Base-by-base conservation (phyloP, 1,140 invertebrate species). In the Oncopodura yosiiana region DNA sequence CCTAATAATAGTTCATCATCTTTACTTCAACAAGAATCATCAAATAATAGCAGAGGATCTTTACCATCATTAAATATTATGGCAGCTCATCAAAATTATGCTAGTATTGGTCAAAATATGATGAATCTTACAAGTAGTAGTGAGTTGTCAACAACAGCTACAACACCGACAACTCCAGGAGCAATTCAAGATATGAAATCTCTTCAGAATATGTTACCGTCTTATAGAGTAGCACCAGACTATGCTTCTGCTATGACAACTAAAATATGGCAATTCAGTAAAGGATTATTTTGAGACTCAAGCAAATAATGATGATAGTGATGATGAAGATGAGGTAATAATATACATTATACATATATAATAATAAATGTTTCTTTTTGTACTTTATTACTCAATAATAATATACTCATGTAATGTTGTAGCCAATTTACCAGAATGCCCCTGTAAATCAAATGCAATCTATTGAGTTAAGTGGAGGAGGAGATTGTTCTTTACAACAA, bases 161-260 rank as follows among this genome's bases (percentile, higher is more conserved):
- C 3, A 9, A 3, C 41, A 43, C 16, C 32, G n/a, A 34, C 32
- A 34, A 34, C 32, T 9, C 32, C 32, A 34, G n/a, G 8, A 34
- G n/a, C n/a, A 8, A 9, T 34, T 34, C n/a, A 68, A 14, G 75
- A 78, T 56, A 68, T 75, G 24, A 75, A 76, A 49, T 72, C 71
- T 58, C 66, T 77, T 57, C 75, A 79, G 60, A 82, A 84, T 6
- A 74, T 91, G 55, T 69, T 94, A 16, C 91, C 91, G 1, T 86
- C 85, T 0, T 95, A 95, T 69, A 79, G 91, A 30, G 86, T 84
- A 21, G 88, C 89, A 2, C 92, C 92, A 0, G 90, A 94, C 70
- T 96, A 96, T 68, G 88, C 94, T 67, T 90, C 88, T 0, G 90
- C 92, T 5, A 78, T 96, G n/a, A 39, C 85, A 86, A 66, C 68